Evolutionary conservation across 2,888 invertebrate species (phyloP).

Genomic region (Helicoverpa assulta): DNA sequence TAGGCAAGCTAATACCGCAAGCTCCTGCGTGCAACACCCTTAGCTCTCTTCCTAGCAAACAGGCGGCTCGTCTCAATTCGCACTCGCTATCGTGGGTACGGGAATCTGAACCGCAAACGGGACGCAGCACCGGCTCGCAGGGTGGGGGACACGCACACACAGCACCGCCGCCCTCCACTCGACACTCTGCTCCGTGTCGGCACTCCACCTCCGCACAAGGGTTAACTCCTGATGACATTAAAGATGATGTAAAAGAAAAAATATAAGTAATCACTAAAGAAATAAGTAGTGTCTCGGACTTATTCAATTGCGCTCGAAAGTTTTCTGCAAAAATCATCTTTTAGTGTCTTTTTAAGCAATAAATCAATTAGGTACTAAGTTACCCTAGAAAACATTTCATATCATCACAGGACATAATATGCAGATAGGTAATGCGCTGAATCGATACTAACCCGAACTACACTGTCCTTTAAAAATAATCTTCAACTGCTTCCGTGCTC

Average conservation of each 20-base stretch:
- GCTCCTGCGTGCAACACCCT: slow-evolving; percentile 85
- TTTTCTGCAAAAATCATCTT: no score
- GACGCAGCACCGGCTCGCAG: slow-evolving; percentile 94
- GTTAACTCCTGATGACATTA: slow-evolving; percentile 91
- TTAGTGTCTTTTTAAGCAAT: no score
- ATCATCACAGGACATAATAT: no score
- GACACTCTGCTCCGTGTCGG: slow-evolving; percentile 94
- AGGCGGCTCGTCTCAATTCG: slow-evolving; percentile 93
- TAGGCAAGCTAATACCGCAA: slow-evolving; percentile 76
- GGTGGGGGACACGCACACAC: slow-evolving; percentile 95
- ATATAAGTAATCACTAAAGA: no score
- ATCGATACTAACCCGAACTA: slow-evolving; percentile 91
- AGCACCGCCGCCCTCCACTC: slow-evolving; percentile 94
- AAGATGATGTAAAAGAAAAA: no score
- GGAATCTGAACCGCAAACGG: slow-evolving; percentile 96
- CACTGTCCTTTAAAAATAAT: slow-evolving; percentile 96
- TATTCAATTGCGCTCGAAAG: no score
- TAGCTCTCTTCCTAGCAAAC: slow-evolving; percentile 88
- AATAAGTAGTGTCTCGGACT: no score
- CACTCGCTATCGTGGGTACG: slow-evolving; percentile 96
- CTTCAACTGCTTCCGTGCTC: slow-evolving; percentile 92
- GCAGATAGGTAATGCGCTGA: neutral
- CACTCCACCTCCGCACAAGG: slow-evolving; percentile 96
- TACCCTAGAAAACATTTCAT: no score
- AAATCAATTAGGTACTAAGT: no score